Conservation (phyloP, 2,888 invertebrate genomes). For the Eumerus sabulonum region DNA sequence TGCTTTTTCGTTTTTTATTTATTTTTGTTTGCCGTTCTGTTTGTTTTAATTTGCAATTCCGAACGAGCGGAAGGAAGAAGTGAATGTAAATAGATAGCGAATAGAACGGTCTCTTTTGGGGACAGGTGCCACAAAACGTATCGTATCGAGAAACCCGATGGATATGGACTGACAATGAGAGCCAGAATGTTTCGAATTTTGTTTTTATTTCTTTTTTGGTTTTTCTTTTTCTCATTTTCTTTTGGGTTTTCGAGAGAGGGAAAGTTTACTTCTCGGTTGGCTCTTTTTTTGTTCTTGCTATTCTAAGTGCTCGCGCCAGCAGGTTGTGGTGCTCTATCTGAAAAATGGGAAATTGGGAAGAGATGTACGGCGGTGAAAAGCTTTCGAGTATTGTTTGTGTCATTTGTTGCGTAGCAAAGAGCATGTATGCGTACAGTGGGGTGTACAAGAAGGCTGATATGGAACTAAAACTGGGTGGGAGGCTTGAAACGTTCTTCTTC, state of each 20-base stretch:
- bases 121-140: slow-evolving; percentile 28
- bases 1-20: background rate
- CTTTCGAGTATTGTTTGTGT: background rate
- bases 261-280: slow-evolving; percentile 1
- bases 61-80: slow-evolving; percentile 24
- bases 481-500: no score
- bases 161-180: slow-evolving; percentile 59
- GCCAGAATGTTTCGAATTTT: slow-evolving; percentile 44
- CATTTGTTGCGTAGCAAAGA: background rate
- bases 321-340: no score
- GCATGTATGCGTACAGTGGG: background rate
- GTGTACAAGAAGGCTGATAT: no score
- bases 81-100: slow-evolving; percentile 28
- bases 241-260: no score
- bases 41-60: no score
- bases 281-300: no score
- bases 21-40: no score
- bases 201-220: no score
- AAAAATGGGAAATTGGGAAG: no score
- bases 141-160: slow-evolving; percentile 52
- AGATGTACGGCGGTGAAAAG: background rate
- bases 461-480: no score
- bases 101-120: slow-evolving; percentile 11
- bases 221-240: slow-evolving; percentile 34
- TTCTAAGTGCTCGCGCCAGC: no score